Evolutionary conservation across 2,797 vertebrate genomes (phyloP), one percentile per base, ranked within the genome.

Genomic region (Coilia nasus): DNA sequence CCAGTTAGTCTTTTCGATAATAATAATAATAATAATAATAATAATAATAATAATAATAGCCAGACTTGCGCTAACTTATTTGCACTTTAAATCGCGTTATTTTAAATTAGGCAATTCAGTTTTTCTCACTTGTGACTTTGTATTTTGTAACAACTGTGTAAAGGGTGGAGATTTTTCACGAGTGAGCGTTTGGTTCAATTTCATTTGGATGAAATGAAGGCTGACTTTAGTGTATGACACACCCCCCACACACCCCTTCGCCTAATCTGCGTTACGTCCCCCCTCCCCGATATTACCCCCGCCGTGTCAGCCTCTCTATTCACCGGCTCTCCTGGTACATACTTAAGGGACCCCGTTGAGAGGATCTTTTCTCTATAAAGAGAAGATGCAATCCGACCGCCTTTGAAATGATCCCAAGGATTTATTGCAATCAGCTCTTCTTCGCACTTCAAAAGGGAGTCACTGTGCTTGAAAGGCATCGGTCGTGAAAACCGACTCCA

Each of bases 301-400:
- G 87, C 81, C 44, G 84, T 89, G 78, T 90, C 88, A 90, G 71
- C 88, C 91, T 84, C 90, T 91, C 91, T 87, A 91, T 93, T 92
- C 92, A 92, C 90, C 91, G 88, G 86, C 91, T 94, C 91, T 91
- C 91, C 93, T 90, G 93, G 92, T 94, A 94, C 95, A 95, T 92
- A 93, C 92, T 90, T 92, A 92, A 95, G 95, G 95, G 93, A 94
- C 95, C 92, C 94, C 95, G 94, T 93, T 86, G 96, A 94, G 94
- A 95, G 93, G 94, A 93, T 94, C 93, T 94, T 92, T 95, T 91
- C 94, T 94, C 94, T 96, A 96, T 96, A 96, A 95, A 96, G 95
- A 93, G 91, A 93, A 92, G 95, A 94, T 93, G 94, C 93, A 88
- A 93, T 93, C 92, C 90, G 85, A 87, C 88, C 93, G 92, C 92